Percentiles rank a stretch among this genome's conserved stretches.
These are phyloP conservation scores for Telenomus remus DNA, from an alignment of 1,140 invertebrate genomes.

Conservation along the genomic window DNA sequence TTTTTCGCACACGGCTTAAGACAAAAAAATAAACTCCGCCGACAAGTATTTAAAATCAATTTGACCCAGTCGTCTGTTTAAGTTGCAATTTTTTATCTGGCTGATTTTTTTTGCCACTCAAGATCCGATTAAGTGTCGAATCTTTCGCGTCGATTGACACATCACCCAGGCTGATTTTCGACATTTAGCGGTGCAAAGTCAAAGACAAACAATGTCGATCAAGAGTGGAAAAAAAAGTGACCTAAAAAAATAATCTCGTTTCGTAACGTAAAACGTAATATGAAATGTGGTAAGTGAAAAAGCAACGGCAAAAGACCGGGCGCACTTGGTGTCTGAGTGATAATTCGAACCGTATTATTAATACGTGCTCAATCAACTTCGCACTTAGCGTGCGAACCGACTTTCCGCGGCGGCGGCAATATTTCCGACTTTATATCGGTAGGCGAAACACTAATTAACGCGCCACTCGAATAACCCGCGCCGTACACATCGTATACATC, in stretches of 20 bases:
- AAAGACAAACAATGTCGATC: no score
- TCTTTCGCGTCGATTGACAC: neutral
- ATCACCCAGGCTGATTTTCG: neutral
- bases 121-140: slow-evolving; percentile 15
- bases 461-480: neutral
- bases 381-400: slow-evolving; percentile 30
- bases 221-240: no score
- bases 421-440: slow-evolving; percentile 44
- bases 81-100: neutral
- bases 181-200: neutral
- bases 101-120: neutral
- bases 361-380: slow-evolving; percentile 46
- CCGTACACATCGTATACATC: slow-evolving; percentile 14
- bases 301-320: no score
- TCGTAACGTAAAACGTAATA: no score
- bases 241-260: no score
- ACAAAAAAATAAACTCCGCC: no score
- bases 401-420: slow-evolving; percentile 18
- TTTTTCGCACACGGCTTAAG: no score
- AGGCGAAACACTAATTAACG: slow-evolving; percentile 42
- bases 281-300: no score
- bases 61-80: no score
- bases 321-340: slow-evolving; percentile 14
- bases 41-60: no score
- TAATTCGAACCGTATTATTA: slow-evolving; percentile 45